Percentiles rank a stretch among this genome's conserved stretches.
Evolutionary conservation across 2,113 vertebrate genomes (phyloP).

Genomic region (Camelus bactrianus): DNA sequence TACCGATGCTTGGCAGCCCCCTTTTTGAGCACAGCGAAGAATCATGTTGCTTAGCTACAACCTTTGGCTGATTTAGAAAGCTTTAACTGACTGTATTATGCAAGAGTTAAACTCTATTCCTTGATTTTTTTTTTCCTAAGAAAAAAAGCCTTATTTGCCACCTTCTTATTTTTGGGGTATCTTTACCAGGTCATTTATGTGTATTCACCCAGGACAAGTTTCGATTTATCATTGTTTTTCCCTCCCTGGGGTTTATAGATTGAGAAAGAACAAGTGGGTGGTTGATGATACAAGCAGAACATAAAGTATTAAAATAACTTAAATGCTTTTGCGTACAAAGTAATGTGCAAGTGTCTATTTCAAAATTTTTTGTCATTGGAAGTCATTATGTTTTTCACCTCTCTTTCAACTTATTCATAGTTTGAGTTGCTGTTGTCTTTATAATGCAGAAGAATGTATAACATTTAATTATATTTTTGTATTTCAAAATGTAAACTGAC

Average conservation of each 20-base stretch:
- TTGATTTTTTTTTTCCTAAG: slow-evolving; percentile 23
- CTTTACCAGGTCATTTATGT: slow-evolving; percentile 50
- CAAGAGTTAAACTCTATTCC: slow-evolving; percentile 71
- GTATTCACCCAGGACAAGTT: slow-evolving; percentile 52
- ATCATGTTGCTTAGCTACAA: slow-evolving; percentile 85
- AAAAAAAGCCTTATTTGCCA: slow-evolving; percentile 64
- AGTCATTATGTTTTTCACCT: not conserved
- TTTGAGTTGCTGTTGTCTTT: slow-evolving; percentile 22
- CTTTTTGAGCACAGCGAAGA: slow-evolving; percentile 74
- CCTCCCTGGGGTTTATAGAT: slow-evolving; percentile 17
- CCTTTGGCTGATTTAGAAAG: slow-evolving; percentile 74
- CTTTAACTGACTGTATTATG: slow-evolving; percentile 66
- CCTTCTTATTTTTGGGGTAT: slow-evolving; percentile 52
- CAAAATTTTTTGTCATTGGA: not conserved
- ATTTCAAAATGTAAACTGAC: slow-evolving; percentile 44
- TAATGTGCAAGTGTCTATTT: not conserved
- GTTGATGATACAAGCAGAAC: slow-evolving; percentile 64
- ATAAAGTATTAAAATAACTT: slow-evolving; percentile 64
- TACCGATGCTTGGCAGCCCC: slow-evolving; percentile 73
- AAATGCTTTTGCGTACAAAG: slow-evolving; percentile 59
- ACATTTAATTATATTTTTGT: slow-evolving; percentile 29
- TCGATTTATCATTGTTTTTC: slow-evolving; percentile 65
- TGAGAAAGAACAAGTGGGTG: slow-evolving; percentile 52
- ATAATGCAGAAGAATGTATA: not conserved
- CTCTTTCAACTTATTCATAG: not conserved